Percentiles rank a stretch among this genome's conserved stretches.
These are phyloP conservation scores for Hippocampus abdominalis DNA, from an alignment of 2,113 vertebrate genomes.

Conservation along the genomic window DNA sequence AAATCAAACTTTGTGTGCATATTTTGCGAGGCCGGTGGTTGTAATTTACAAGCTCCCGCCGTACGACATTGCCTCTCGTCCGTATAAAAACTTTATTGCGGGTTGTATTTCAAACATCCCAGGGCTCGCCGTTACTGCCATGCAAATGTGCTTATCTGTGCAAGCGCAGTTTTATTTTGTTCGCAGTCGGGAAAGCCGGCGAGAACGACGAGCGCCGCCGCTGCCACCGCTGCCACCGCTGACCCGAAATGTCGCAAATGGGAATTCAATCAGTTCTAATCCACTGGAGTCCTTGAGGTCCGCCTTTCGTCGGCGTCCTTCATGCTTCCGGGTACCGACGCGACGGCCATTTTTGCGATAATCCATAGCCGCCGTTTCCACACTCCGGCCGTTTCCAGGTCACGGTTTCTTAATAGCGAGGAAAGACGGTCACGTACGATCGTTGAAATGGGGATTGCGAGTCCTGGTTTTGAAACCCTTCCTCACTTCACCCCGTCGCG, in stretches of 20 bases:
- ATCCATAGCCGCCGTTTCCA: conserved; percentile 45
- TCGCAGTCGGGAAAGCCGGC: conserved; percentile 27
- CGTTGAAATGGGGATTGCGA: background rate
- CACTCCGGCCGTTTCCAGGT: conserved; percentile 11
- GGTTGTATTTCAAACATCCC: conserved; percentile 40
- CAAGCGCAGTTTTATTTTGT: conserved; percentile 46
- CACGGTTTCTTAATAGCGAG: background rate
- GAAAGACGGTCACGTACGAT: background rate
- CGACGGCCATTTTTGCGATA: conserved; percentile 57
- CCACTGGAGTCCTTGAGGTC: conserved; percentile 62
- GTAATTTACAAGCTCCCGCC: conserved; percentile 12
- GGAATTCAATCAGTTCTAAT: conserved; percentile 75
- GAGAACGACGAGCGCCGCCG: no score
- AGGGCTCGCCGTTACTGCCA: conserved; percentile 43
- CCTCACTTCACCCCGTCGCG: conserved; percentile 1
- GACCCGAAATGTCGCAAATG: conserved; percentile 61
- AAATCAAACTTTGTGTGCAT: conserved; percentile 6
- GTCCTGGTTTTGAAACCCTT: background rate
- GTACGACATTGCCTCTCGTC: conserved; percentile 5
- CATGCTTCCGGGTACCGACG: conserved; percentile 49
- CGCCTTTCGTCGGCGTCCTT: conserved; percentile 55
- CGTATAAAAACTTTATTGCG: conserved; percentile 24
- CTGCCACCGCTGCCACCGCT: conserved; percentile 33
- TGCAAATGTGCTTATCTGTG: conserved; percentile 39
- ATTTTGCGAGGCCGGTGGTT: conserved; percentile 3